Conservation (phyloP, 1,140 invertebrate genomes). For the Drosophila sechellia region DNA sequence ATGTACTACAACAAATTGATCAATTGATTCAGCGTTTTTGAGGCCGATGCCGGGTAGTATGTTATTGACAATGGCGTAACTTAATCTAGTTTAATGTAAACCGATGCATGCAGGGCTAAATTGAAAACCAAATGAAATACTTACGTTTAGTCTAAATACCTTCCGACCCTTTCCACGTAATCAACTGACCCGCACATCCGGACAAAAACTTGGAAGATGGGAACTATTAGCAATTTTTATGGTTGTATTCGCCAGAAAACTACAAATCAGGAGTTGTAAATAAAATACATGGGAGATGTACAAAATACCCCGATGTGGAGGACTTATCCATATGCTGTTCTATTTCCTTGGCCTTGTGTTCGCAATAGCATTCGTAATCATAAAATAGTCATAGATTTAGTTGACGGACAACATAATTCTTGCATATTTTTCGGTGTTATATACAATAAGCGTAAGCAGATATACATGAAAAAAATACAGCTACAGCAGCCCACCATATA, state of each 20-base stretch:
- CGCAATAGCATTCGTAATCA: conserved; percentile 35
- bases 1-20: conserved; percentile 78
- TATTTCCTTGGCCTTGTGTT: conserved; percentile 17
- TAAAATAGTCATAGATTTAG: conserved; percentile 53
- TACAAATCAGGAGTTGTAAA: conserved; percentile 41
- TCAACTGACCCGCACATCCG: conserved; percentile 1
- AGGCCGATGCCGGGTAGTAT: conserved; percentile 55
- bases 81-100: conserved; percentile 63
- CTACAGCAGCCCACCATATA: conserved; percentile 67
- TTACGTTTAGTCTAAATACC: conserved; percentile 40
- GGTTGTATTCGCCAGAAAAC: conserved; percentile 71
- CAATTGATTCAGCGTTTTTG: conserved; percentile 70
- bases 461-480: conserved; percentile 39
- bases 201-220: conserved; percentile 23
- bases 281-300: conserved; percentile 30
- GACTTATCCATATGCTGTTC: conserved; percentile 1
- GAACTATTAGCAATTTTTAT: conserved; percentile 82
- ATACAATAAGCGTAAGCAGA: conserved; percentile 50
- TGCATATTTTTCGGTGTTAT: conserved; percentile 57
- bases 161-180: conserved; percentile 17
- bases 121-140: conserved; percentile 36
- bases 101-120: conserved; percentile 49
- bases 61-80: conserved; percentile 62
- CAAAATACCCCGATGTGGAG: background rate
- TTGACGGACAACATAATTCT: conserved; percentile 41